Evolutionary conservation across 2,888 invertebrate species (phyloP).

Genomic region (Eurytoma californica): DNA sequence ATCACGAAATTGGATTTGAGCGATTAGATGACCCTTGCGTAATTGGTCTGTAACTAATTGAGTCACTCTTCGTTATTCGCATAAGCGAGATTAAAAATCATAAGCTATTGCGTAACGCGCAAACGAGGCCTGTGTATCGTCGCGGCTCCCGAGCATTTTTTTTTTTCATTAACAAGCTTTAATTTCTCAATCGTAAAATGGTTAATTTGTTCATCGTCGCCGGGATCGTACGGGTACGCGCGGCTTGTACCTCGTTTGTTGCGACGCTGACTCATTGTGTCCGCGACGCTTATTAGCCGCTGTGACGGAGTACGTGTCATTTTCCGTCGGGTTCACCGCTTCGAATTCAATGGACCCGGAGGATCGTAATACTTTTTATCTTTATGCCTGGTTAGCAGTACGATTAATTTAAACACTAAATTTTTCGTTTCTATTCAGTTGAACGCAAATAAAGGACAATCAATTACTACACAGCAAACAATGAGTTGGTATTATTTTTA

Average conservation of each 20-base stretch:
- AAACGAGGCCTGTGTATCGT: slow-evolving; percentile 9
- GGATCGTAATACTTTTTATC: too few species aligned
- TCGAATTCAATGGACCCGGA: too few species aligned
- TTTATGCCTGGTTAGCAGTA: too few species aligned
- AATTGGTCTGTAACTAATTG: slow-evolving; percentile 52
- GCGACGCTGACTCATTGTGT: slow-evolving; percentile 29
- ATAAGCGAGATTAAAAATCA: slow-evolving; percentile 34
- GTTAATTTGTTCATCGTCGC: slow-evolving; percentile 14
- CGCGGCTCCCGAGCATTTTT: background rate
- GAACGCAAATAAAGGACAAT: too few species aligned
- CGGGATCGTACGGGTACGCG: background rate
- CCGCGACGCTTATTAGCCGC: slow-evolving; percentile 8
- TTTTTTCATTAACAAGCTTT: slow-evolving; percentile 13
- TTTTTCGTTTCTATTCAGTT: too few species aligned
- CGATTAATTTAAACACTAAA: too few species aligned
- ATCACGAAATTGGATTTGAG: slow-evolving; percentile 43
- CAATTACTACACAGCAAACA: too few species aligned
- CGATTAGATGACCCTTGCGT: slow-evolving; percentile 39
- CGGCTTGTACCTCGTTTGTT: slow-evolving; percentile 13
- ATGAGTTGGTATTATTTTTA: too few species aligned
- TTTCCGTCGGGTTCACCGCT: slow-evolving; percentile 15
- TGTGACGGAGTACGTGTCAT: slow-evolving; percentile 5
- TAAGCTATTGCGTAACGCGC: slow-evolving; percentile 23
- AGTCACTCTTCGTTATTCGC: slow-evolving; percentile 37
- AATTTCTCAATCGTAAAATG: background rate